A percentile compares a stretch with the other conserved stretches of the same genome.
phyloP scores from a whole-genome alignment of 2,113 vertebrate species.

The Eonycteris spelaea region DNA sequence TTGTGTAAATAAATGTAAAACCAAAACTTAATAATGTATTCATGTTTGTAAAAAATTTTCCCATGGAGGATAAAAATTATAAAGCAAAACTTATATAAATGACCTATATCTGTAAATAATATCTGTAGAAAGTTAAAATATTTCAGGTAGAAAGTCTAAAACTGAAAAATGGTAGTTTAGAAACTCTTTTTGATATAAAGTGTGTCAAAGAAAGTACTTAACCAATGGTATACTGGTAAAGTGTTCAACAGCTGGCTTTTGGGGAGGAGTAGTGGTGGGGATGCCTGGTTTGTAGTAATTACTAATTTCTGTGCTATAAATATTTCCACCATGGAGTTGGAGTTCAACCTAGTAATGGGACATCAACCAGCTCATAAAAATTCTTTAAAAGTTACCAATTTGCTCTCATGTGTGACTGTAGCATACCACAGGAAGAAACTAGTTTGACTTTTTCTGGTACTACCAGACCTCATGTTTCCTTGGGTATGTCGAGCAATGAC shows the following conservation, averaged over 20 bases:
- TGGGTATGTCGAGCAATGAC: not conserved
- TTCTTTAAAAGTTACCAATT: not conserved
- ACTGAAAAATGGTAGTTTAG: not conserved
- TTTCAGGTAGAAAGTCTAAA: not conserved
- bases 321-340: not conserved
- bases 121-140: not conserved
- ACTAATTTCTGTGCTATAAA: not conserved
- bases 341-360: not conserved
- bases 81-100: slow-evolving; percentile 13
- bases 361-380: not conserved
- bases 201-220: not conserved
- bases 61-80: not conserved
- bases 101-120: not conserved
- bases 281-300: not conserved
- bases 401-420: not conserved
- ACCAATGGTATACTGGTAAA: not conserved
- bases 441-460: not conserved
- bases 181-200: not conserved
- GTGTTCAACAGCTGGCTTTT: not conserved
- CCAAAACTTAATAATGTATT: not conserved
- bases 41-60: not conserved
- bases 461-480: not conserved
- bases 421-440: not conserved
- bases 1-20: not conserved
- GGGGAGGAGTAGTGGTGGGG: too few species aligned